A percentile compares a stretch with the other conserved stretches of the same genome.
Evolutionary conservation across 2,113 vertebrate genomes (phyloP).

Genomic region (Dermatemys mawii): DNA sequence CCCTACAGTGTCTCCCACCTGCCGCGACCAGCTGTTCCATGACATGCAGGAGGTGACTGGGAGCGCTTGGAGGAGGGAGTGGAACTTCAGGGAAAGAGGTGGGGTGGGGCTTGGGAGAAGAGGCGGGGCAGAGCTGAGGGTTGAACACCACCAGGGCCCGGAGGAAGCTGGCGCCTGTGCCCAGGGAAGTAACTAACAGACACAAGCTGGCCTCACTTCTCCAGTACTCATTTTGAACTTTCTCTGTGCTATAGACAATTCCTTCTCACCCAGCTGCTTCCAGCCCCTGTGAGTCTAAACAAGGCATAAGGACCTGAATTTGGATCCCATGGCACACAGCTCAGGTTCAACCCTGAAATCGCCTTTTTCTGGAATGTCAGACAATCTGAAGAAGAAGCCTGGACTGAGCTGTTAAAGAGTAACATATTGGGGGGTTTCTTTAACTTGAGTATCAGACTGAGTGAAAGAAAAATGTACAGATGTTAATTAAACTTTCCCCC

Average conservation of each 20-base stretch:
- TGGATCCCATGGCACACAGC: rapidly evolving
- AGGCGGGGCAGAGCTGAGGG: too few species aligned
- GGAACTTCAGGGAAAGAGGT: too few species aligned
- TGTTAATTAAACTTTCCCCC: neutral
- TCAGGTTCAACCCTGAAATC: rapidly evolving
- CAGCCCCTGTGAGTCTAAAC: rapidly evolving
- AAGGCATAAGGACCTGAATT: neutral
- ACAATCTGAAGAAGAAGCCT: rapidly evolving
- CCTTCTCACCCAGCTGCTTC: rapidly evolving
- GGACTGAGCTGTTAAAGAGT: neutral
- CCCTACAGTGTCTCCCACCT: too few species aligned
- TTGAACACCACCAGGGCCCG: too few species aligned
- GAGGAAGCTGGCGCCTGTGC: too few species aligned
- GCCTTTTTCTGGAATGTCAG: rapidly evolving
- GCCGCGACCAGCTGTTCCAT: too few species aligned
- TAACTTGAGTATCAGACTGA: neutral
- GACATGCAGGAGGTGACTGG: too few species aligned
- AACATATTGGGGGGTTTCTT: rapidly evolving
- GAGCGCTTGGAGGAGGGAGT: too few species aligned
- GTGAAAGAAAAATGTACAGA: neutral
- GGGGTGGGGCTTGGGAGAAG: too few species aligned
- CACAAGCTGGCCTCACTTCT: neutral
- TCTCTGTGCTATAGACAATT: rapidly evolving
- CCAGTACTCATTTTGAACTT: neutral
- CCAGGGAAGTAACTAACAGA: neutral